Evolutionary conservation across 2,888 invertebrate species (phyloP).

Genomic region (Meghimatium bilineatum): DNA sequence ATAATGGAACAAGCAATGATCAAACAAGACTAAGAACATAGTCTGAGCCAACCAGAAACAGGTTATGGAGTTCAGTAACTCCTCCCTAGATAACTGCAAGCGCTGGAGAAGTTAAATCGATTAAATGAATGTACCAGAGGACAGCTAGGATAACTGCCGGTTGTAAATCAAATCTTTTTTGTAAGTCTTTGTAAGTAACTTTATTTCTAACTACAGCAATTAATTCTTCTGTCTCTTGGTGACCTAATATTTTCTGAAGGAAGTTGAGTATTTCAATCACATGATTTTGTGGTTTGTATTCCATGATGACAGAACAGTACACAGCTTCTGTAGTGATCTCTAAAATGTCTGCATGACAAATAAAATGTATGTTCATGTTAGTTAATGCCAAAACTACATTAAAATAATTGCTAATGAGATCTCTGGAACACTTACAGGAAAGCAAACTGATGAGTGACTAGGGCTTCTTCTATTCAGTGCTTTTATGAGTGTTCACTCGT

Average conservation of each 20-base stretch:
- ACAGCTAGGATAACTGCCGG: neutral
- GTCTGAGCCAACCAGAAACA: no score
- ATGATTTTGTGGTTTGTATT: neutral
- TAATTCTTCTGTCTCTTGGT: neutral
- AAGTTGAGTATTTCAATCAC: neutral
- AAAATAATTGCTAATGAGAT: no score
- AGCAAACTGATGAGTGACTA: no score
- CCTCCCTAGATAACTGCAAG: no score
- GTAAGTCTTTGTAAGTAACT: neutral
- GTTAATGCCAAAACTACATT: no score
- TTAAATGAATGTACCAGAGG: slow-evolving; percentile 12
- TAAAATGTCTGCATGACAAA: neutral
- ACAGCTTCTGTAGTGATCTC: neutral
- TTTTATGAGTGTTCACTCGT: no score
- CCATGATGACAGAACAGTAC: slow-evolving; percentile 1
- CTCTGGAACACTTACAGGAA: no score
- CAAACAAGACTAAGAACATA: no score
- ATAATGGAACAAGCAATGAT: no score
- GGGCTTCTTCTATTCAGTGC: no score
- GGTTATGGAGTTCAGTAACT: no score
- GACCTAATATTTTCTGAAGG: neutral
- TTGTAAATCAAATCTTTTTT: neutral
- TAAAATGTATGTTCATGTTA: neutral
- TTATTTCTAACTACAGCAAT: slow-evolving; percentile 4
- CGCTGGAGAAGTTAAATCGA: no score